A percentile compares a stretch with the other conserved stretches of the same genome.
Evolutionary conservation across 2,797 vertebrate genomes (phyloP).

Genomic region (Poeciliopsis gracilis): DNA sequence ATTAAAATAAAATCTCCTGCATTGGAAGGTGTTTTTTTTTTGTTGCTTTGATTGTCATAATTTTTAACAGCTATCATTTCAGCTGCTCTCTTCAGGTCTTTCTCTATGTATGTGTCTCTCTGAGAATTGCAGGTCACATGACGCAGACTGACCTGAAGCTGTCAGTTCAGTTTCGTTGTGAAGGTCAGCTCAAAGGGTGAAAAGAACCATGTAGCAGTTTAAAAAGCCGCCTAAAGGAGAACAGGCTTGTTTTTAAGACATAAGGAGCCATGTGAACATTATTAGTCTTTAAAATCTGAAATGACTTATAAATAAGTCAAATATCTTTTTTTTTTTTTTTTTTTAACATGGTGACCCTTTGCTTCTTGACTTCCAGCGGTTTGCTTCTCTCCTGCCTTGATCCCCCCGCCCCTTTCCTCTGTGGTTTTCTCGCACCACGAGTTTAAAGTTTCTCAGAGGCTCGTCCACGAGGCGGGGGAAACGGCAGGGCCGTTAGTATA

Average conservation of each 20-base stretch:
- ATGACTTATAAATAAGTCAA: constrained; percentile 1
- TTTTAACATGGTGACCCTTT: constrained; percentile 13
- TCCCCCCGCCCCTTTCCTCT: constrained; percentile 10
- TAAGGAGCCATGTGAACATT: neutral
- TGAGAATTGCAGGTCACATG: neutral
- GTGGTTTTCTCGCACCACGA: constrained; percentile 45
- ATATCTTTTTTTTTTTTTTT: neutral
- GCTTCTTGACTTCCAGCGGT: constrained; percentile 22
- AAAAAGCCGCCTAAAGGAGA: neutral
- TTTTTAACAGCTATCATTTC: neutral
- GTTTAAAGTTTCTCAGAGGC: constrained; percentile 45
- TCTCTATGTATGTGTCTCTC: neutral
- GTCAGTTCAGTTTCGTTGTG: neutral
- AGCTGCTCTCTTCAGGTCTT: neutral
- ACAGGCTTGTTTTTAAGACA: neutral
- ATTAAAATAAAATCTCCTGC: neutral
- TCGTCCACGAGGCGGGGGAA: constrained; percentile 54
- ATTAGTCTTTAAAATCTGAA: neutral
- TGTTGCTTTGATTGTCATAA: neutral
- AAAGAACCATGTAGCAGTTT: neutral
- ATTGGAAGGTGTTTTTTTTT: neutral
- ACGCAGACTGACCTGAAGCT: neutral
- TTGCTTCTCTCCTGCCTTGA: neutral
- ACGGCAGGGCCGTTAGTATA: constrained; percentile 55
- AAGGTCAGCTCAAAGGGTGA: neutral